Conservation (phyloP, 2,888 invertebrate species). For the Exephanes ischioxanthus region DNA sequence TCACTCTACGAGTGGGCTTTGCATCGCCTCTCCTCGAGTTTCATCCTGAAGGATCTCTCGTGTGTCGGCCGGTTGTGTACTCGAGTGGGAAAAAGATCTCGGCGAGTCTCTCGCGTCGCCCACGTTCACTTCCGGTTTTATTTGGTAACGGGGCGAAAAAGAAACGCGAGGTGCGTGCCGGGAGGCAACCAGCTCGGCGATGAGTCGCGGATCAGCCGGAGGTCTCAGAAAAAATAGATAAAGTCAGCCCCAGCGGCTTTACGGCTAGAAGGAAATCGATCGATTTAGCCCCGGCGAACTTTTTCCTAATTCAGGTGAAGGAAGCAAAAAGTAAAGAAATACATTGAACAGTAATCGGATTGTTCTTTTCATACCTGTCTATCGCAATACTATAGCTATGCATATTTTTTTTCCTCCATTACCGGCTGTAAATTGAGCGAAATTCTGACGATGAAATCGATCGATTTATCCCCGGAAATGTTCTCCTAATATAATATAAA, state of each 20-base stretch:
- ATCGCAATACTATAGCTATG: no score
- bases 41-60: conserved; percentile 4
- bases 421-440: not conserved
- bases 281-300: conserved; percentile 15
- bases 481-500: not conserved
- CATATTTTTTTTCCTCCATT: not conserved
- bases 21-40: conserved; percentile 6
- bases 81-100: conserved; percentile 1
- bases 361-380: not conserved
- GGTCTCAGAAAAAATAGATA: conserved; percentile 22
- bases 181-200: not conserved
- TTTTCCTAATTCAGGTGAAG: not conserved
- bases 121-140: not conserved
- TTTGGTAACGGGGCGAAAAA: not conserved
- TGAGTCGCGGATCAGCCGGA: not conserved
- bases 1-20: not conserved
- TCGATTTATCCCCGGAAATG: conserved; percentile 16
- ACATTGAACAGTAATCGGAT: not conserved
- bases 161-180: not conserved
- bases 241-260: conserved; percentile 12
- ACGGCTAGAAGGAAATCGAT: not conserved
- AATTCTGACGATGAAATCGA: not conserved
- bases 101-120: not conserved
- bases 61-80: conserved; percentile 6
- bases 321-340: not conserved